Percentiles rank a stretch among this genome's conserved stretches.
Evolutionary conservation across 2,113 vertebrate genomes (phyloP).

Genomic region (Formicarius rufipectus): DNA sequence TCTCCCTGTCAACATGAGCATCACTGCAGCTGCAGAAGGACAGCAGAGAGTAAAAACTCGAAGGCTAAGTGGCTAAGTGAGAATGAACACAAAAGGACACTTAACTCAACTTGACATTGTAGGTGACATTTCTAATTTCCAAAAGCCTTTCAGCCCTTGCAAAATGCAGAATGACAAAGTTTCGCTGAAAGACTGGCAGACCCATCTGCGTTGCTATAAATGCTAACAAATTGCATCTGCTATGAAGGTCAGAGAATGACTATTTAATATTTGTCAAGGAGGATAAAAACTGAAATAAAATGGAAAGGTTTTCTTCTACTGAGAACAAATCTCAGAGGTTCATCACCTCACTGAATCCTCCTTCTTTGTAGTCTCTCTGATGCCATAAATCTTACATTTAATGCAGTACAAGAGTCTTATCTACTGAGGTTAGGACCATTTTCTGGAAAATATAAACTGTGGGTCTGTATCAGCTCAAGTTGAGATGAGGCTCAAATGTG

Average conservation of each 20-base stretch:
- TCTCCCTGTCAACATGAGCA: not conserved
- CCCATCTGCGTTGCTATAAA: constrained; percentile 60
- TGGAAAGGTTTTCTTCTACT: not conserved
- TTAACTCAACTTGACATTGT: constrained; percentile 67
- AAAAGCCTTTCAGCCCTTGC: constrained; percentile 51
- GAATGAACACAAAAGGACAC: constrained; percentile 52
- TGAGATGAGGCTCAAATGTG: not conserved
- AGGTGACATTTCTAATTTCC: constrained; percentile 75
- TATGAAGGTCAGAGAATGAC: constrained; percentile 59
- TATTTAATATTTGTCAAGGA: constrained; percentile 44
- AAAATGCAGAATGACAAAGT: constrained; percentile 69
- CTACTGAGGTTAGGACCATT: not conserved
- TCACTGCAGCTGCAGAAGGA: constrained; percentile 39
- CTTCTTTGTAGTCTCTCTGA: not conserved
- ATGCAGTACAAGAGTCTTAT: not conserved
- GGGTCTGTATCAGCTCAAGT: not conserved
- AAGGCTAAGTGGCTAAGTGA: constrained; percentile 52
- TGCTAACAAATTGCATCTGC: constrained; percentile 61
- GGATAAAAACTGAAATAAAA: not conserved
- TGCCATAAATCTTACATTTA: not conserved
- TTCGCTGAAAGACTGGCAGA: constrained; percentile 67
- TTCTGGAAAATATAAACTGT: not conserved
- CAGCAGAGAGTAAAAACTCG: constrained; percentile 49
- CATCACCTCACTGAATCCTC: not conserved
- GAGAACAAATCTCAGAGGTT: not conserved